Base-by-base conservation (phyloP, 2,113 vertebrate genomes). In the Myiagra hebetior region DNA sequence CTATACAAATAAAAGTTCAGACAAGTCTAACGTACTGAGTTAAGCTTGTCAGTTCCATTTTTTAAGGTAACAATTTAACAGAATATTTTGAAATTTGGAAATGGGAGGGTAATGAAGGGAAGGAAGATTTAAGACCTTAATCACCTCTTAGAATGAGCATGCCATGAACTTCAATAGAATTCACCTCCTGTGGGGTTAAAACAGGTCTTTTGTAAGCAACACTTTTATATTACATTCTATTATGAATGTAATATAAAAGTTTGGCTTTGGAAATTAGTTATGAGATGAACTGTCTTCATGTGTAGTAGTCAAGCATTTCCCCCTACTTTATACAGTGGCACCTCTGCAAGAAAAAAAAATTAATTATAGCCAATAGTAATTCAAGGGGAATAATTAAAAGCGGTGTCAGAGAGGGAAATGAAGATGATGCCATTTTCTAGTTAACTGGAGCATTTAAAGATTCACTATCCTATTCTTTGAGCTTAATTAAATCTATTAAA, bases 381-480 rank as follows among this genome's bases (percentile, higher is more conserved):
- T 98, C 87, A 97, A 96, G 64, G 33, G 53, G 88, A 95, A 96
- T 97, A 98, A 98, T 97, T 98, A 97, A 96, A 97, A 93, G 56
- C 35, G 74, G 81, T 87, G 69, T 93, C 17, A 20, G 47, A 82
- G 62, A 96, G 68, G 95, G 68, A 95, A 95, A 86, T 87, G 60
- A 95, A 96, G 94, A 97, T 90, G 57, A 97, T 97, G 85, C 55
- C 56, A 97, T 97, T 97, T 98, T 97, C 69, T 96, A 97, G 94
- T 97, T 97, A 97, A 97, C 87, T 97, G 89, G 94, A 97, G 81
- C 91, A 97, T 97, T 98, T 98, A 95, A 97, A 96, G 93, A 97
- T 97, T 94, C 94, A 86, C 47, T 80, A 57, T 39, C 35, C 35
- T 92, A 85, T 97, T 97, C 84, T 95, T 92, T 62, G 53, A 89